Base-by-base conservation (phyloP, 2,113 vertebrate species). In the Gopherus evgoodei region DNA sequence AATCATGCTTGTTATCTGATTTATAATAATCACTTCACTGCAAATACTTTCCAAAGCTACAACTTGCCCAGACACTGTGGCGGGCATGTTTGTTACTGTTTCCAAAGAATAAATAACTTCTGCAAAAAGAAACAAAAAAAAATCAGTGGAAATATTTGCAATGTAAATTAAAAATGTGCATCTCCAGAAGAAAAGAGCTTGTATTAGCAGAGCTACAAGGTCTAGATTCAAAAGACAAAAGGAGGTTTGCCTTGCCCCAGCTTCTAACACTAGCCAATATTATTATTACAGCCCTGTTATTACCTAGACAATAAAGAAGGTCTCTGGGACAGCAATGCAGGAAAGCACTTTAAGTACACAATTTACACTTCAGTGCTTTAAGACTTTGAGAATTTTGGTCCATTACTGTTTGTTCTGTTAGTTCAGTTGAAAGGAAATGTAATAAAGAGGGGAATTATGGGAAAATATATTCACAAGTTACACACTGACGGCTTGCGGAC, bases 221-320 rank as follows among this genome's bases (percentile, higher is more conserved):
- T 87, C 90, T 72, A 83, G 82, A 87, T 90, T 93, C 85, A 84
- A 95, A 94, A 78, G 76, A 59, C 91, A 94, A 90, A 95, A 89
- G 59, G 95, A 91, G 56, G 11, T 11, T 76, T 27, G 13, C 11
- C 22, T 27, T 42, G 11, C 24, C 65, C 90, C 83, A 82, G 21
- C 72, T 93, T 91, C 76, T 93, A 94, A 82, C 5, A 1, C 49
- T 42, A 78, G 47, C 75, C 65, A 93, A 90, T 44, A 86, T 19
- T 84, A 86, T 91, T 91, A 50, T 49, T 92, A n/a, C 78, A 90
- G 78, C 31, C 75, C 22, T 44, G 38, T 72, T 93, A 85, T 35
- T 93, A 92, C 86, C 21, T n/a, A 49, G 87, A 90, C 80, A 95
- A 96, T 94, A 88, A 91, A 96, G 69, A 42, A 75, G 10, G 88